Conservation (phyloP, 2,113 vertebrate genomes). For the Nipponia nippon region DNA sequence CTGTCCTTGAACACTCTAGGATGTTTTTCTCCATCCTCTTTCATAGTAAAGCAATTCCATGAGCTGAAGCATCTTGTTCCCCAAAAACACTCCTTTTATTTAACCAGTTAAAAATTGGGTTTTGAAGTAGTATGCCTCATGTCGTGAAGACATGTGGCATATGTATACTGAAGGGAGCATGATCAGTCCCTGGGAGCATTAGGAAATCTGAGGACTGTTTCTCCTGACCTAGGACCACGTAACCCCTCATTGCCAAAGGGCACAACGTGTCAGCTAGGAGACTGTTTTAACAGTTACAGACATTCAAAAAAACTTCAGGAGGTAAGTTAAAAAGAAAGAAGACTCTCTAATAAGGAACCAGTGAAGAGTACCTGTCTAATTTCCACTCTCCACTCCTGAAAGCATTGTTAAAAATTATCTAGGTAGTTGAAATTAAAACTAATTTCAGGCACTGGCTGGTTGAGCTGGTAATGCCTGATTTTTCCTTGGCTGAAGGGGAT, state of each 20-base stretch:
- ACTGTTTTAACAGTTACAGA: neutral
- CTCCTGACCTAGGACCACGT: neutral
- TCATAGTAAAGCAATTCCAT: neutral
- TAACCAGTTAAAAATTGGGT: neutral
- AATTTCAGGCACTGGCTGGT: neutral
- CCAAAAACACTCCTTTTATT: neutral
- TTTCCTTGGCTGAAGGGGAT: neutral
- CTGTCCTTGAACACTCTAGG: neutral
- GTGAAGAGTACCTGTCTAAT: neutral
- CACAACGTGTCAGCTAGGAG: neutral
- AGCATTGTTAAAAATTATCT: neutral
- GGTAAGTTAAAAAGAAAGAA: neutral
- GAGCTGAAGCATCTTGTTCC: neutral
- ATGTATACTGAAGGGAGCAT: neutral
- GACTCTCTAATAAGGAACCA: neutral
- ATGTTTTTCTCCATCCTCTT: neutral
- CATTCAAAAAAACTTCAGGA: neutral
- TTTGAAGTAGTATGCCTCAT: fast-evolving
- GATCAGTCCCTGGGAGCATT: neutral
- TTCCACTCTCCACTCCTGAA: neutral
- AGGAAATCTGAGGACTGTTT: neutral
- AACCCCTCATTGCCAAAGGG: neutral
- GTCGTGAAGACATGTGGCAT: fast-evolving
- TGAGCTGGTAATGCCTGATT: neutral
- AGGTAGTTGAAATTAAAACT: neutral